These are phyloP conservation scores for Periophthalmus magnuspinnatus DNA, from an alignment of 2,797 vertebrate genomes.

Conservation along the genomic window DNA sequence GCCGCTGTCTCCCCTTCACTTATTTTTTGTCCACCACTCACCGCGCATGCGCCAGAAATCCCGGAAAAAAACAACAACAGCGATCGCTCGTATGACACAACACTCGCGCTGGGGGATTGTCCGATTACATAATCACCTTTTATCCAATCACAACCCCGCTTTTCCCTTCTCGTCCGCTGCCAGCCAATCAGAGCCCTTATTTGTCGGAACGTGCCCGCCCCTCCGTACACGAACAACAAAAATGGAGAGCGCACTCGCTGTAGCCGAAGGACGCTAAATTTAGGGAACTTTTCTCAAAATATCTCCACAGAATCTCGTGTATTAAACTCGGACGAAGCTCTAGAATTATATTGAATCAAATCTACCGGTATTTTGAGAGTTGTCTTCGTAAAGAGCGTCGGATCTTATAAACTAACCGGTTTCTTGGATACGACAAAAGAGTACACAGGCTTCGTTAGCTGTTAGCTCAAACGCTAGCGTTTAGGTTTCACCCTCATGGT, in stretches of 20 bases:
- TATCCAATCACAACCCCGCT: conserved; percentile 34
- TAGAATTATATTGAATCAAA: not conserved
- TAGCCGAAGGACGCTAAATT: conserved; percentile 11
- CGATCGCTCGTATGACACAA: not conserved
- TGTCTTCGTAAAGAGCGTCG: not conserved
- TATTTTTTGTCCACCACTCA: too few species aligned
- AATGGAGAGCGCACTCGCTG: conserved; percentile 51
- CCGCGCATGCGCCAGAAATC: too few species aligned
- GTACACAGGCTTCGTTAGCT: conserved; percentile 41
- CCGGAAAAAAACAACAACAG: too few species aligned
- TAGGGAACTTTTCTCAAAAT: not conserved
- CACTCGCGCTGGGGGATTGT: not conserved
- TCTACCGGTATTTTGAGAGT: not conserved
- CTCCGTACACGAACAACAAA: conserved; percentile 51
- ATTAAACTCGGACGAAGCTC: not conserved
- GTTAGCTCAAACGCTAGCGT: conserved; percentile 30
- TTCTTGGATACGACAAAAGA: conserved; percentile 35
- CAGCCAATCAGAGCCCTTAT: conserved; percentile 43
- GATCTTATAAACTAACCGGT: conserved; percentile 29
- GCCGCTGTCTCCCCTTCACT: too few species aligned
- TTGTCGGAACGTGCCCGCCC: conserved; percentile 26
- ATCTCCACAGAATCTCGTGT: rapidly evolving
- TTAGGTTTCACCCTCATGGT: conserved; percentile 6
- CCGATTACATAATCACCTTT: conserved; percentile 23
- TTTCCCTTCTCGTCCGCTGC: rapidly evolving